Conservation (phyloP, 2,888 invertebrate species). For the Philereme vetulata region DNA sequence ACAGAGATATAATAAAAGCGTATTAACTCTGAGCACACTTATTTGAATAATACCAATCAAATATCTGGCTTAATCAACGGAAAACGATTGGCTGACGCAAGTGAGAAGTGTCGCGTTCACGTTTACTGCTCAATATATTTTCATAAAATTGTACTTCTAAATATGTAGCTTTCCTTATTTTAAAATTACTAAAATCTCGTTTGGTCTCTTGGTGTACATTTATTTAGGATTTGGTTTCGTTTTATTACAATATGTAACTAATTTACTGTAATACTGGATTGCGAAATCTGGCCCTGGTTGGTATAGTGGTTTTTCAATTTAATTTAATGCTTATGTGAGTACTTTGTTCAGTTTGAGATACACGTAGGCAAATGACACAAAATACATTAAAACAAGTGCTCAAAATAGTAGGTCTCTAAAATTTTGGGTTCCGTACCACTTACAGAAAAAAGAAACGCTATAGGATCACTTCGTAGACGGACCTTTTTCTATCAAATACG, state of each 20-base stretch:
- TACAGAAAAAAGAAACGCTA: too few species aligned
- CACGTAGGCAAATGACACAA: too few species aligned
- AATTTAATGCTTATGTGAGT: not conserved
- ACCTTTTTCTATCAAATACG: too few species aligned
- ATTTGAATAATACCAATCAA: slow-evolving; percentile 61
- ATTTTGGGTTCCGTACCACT: too few species aligned
- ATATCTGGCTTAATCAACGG: slow-evolving; percentile 62
- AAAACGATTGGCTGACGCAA: slow-evolving; percentile 58
- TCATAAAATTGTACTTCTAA: slow-evolving; percentile 60
- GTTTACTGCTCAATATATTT: slow-evolving; percentile 63
- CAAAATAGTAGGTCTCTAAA: too few species aligned
- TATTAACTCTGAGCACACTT: slow-evolving; percentile 54
- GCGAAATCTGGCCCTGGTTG: slow-evolving; percentile 19
- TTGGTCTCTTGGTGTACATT: slow-evolving; percentile 47
- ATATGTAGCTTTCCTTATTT: slow-evolving; percentile 50
- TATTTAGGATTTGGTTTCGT: slow-evolving; percentile 43
- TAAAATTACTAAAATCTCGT: slow-evolving; percentile 47
- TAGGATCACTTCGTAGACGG: too few species aligned
- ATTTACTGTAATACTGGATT: slow-evolving; percentile 30
- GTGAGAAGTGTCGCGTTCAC: slow-evolving; percentile 66
- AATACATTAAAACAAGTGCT: too few species aligned
- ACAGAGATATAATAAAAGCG: slow-evolving; percentile 52
- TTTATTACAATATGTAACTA: slow-evolving; percentile 42
- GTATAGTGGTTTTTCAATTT: not conserved
- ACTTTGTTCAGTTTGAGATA: too few species aligned